phyloP scores from a whole-genome alignment of 1,140 invertebrate genomes.

The Macrobrachium rosenbergii region DNA sequence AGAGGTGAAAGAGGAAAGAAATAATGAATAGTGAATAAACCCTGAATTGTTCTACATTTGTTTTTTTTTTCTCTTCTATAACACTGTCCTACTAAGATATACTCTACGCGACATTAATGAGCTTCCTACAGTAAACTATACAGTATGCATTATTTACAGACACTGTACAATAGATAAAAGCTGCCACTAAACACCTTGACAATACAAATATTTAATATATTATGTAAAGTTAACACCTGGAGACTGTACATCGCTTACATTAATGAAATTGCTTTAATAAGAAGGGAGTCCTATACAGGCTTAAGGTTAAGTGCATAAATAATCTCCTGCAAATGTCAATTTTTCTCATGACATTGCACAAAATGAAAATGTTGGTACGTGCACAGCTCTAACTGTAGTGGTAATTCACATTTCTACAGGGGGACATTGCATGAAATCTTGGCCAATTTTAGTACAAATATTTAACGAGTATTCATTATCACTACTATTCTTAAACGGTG shows the following conservation, averaged over 20 bases:
- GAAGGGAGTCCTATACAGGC: constrained; percentile 1
- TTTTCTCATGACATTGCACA: constrained; percentile 11
- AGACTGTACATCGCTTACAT: constrained; percentile 29
- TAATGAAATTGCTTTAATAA: constrained; percentile 21
- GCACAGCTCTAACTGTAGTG: too few species aligned
- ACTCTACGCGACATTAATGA: not conserved
- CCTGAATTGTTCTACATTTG: too few species aligned
- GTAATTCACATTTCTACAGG: too few species aligned
- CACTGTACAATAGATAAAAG: constrained; percentile 58
- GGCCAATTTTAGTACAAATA: too few species aligned
- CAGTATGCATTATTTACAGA: constrained; percentile 51
- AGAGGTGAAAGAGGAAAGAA: too few species aligned
- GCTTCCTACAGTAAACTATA: constrained; percentile 37
- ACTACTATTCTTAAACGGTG: too few species aligned
- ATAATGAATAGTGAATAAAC: too few species aligned
- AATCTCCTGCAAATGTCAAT: not conserved
- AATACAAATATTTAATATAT: constrained; percentile 40
- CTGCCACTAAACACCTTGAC: constrained; percentile 45
- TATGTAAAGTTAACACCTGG: constrained; percentile 18
- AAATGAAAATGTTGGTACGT: not conserved
- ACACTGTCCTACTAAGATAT: too few species aligned
- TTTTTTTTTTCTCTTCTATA: too few species aligned
- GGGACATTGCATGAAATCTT: too few species aligned
- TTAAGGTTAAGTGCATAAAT: not conserved
- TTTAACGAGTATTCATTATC: too few species aligned